These are phyloP conservation scores for Cremastinae sp. DNA, from an alignment of 2,888 invertebrate genomes.

Conservation along the genomic window DNA sequence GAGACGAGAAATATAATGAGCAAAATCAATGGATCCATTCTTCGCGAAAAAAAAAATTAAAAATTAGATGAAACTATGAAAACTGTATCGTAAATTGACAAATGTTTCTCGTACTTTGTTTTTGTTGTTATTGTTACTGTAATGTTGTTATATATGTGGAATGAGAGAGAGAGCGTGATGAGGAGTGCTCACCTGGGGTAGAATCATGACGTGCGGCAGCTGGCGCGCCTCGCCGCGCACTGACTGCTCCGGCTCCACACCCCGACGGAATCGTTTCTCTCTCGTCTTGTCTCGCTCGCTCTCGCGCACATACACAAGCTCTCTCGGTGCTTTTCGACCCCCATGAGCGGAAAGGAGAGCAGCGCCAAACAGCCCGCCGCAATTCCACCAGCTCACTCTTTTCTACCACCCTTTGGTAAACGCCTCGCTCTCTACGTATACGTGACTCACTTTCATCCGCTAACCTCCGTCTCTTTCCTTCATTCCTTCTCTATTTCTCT, in stretches of 20 bases:
- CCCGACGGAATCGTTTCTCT: slow-evolving; percentile 66
- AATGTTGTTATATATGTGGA: slow-evolving; percentile 53
- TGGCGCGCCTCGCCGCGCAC: slow-evolving; percentile 80
- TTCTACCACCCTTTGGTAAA: slow-evolving; percentile 21
- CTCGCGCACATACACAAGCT: slow-evolving; percentile 22
- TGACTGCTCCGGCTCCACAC: slow-evolving; percentile 74
- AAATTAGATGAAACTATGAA: too few species aligned
- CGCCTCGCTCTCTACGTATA: slow-evolving; percentile 20
- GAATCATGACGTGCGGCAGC: slow-evolving; percentile 79
- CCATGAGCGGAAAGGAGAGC: slow-evolving; percentile 58
- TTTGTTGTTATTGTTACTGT: slow-evolving; percentile 18
- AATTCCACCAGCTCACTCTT: slow-evolving; percentile 37
- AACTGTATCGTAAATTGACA: too few species aligned
- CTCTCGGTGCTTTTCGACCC: slow-evolving; percentile 52
- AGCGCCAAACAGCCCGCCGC: slow-evolving; percentile 55
- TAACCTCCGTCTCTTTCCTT: slow-evolving; percentile 3
- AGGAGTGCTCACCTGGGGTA: slow-evolving; percentile 76
- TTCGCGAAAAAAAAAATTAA: too few species aligned
- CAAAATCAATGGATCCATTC: too few species aligned
- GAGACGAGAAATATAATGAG: too few species aligned
- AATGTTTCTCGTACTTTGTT: too few species aligned
- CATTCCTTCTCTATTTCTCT: slow-evolving; percentile 29
- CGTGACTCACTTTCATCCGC: background rate
- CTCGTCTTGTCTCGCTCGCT: background rate
- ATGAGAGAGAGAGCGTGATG: slow-evolving; percentile 41